Evolutionary conservation across 2,113 vertebrate genomes (phyloP), one percentile per base, ranked within the genome.

Genomic region (Pluvianellus socialis): DNA sequence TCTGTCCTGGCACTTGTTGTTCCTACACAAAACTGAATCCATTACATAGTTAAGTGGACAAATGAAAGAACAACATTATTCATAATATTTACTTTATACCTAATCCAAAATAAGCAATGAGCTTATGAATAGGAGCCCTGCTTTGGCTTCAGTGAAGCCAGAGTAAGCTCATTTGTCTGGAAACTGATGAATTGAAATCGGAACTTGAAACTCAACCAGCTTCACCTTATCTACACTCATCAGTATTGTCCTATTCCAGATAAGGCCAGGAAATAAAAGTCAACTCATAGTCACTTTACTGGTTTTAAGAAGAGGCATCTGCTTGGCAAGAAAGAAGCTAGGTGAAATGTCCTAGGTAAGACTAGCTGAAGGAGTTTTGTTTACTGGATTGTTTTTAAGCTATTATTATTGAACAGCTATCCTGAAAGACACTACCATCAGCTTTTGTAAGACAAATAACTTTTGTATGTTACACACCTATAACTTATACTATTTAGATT

Each of bases 91-190:
- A 89, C 73, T 75, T 91, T 77, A 88, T 42, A 73, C 26, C n/a
- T 44, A 89, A 92, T 77, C 86, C 89, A 94, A 96, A 86, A 30
- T 47, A 95, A 92, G 61, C 89, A 87, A 52, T 7, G 76, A 91
- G 12, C 10, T 84, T 88, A 88, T 74, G 85, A 97, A 94, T 26
- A 86, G 72, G 28, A 91, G 83, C 8, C 26, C 28, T 42, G 38
- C 76, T 86, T 76, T 62, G 28, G 42, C 65, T 88, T 66, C 79
- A 86, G 33, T 40, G 67, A 93, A 83, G 44, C 63, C 42, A 77
- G 59, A 50, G 55, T 38, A 86, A 91, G 47, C 21, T 6, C 32
- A 42, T 55, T 88, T 63, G 65, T 30, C 52, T 89, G 44, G 65
- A 59, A 96, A 86, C 59, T 12, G 52, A 38, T 84, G 86, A 94